These are phyloP conservation scores for Smutsia temminckii DNA, from an alignment of 2,797 vertebrate genomes.

Conservation along the genomic window DNA sequence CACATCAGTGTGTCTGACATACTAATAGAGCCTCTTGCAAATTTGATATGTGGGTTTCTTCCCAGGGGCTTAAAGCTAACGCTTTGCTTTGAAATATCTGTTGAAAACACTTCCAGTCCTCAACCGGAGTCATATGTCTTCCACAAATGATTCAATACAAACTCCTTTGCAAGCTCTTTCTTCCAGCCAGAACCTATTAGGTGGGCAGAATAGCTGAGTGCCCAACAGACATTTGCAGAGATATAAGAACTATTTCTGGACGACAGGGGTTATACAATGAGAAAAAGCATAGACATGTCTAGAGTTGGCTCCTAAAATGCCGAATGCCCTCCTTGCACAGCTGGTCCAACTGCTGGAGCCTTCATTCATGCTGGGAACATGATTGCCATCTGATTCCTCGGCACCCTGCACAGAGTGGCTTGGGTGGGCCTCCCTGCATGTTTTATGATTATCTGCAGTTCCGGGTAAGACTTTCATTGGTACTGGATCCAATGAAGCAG, in stretches of 20 bases:
- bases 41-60: neutral
- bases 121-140: neutral
- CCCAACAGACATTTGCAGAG: neutral
- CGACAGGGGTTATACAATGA: neutral
- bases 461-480: accelerated
- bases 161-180: neutral
- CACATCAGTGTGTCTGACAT: constrained; percentile 1
- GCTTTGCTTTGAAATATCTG: neutral
- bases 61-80: neutral
- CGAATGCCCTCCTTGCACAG: accelerated
- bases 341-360: accelerated
- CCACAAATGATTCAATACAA: constrained; percentile 39
- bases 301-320: neutral
- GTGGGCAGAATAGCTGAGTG: neutral
- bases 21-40: neutral
- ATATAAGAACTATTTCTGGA: neutral
- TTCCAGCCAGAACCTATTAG: neutral
- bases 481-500: accelerated
- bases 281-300: neutral
- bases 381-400: no score
- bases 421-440: no score
- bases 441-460: no score
- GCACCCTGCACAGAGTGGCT: neutral
- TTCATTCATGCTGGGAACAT: accelerated
- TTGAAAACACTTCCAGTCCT: neutral